Percentiles rank a stretch among this genome's conserved stretches.
Evolutionary conservation across 2,113 vertebrate genomes (phyloP).

Genomic region (Murina feae): DNA sequence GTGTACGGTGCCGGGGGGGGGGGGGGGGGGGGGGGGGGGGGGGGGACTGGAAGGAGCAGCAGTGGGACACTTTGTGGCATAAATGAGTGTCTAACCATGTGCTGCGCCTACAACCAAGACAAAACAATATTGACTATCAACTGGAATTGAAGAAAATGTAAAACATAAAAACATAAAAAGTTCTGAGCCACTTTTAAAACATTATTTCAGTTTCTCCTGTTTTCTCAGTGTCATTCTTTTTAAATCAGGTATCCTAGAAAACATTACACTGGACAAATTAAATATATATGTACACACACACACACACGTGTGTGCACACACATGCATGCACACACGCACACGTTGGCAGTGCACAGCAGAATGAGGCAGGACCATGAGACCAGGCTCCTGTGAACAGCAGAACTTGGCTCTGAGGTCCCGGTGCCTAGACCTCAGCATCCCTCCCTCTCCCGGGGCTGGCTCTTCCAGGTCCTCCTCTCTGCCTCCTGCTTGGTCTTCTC

Average conservation of each 20-base stretch:
- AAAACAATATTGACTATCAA: not conserved
- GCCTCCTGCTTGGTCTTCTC: not conserved
- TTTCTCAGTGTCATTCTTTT: conserved; percentile 47
- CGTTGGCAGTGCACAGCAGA: not conserved
- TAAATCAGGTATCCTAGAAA: conserved; percentile 54
- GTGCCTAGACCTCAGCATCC: not conserved
- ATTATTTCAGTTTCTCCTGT: conserved; percentile 21
- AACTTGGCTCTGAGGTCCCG: not conserved
- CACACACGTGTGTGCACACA: no score
- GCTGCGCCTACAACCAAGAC: not conserved
- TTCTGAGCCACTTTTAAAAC: conserved; percentile 20
- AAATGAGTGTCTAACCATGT: not conserved
- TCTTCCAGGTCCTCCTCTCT: not conserved
- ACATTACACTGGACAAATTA: conserved; percentile 46
- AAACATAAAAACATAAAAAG: not conserved
- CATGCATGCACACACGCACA: no score
- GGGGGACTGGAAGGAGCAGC: not conserved
- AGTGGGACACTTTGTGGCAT: not conserved
- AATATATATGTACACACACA: not conserved
- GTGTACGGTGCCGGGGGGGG: not conserved
- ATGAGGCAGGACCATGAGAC: not conserved
- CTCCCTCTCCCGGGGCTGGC: not conserved
- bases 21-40: not conserved
- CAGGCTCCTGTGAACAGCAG: not conserved
- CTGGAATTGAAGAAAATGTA: not conserved